Base-by-base conservation (phyloP, 2,888 invertebrate species). In the Conus canariensis region DNA sequence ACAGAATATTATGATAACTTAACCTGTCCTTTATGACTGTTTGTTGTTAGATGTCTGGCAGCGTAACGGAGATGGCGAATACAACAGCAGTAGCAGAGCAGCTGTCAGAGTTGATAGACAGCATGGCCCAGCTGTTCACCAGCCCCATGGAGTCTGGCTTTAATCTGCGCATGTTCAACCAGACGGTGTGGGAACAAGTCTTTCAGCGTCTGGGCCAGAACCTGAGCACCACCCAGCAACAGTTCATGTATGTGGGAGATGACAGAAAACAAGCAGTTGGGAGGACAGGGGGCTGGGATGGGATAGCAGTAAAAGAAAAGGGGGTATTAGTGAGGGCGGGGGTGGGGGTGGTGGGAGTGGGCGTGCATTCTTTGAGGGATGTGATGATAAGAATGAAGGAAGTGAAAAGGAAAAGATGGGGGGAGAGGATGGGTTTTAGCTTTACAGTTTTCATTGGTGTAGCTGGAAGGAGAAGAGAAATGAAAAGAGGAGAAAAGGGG, bases 131-230 rank as follows among this genome's bases (percentile, higher is more conserved):
- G 0, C 70, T 88, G 22, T 45, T 87, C 59, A 64, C 89, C 25
- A 14, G 58, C 16, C 60, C 87, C n/a, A 25, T 59, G 45, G 83
- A 85, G 56, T 56, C 56, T 30, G 74, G 74, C 14, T 56, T 59
- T 67, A 80, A 87, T 59, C 70, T 87, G 70, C 83, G 90, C 8
- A 16, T 91, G 10, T 87, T 91, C 67, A 92, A 92, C 80, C 85
- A 56, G 45, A 83, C 90, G 0, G 80, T 91, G 14, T 92, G 91
- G 91, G 88, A 89, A 67, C 88, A 74, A 16, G 90, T 90, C 45
- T 90, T 90, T 22, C 59, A 87, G 12, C 74, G 87, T 22, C 90
- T 90, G 14, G 90, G 87, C n/a, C 16, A 56, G n/a, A 19, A 87
- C 70, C 82, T 87, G 12, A 87, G 82, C 80, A 67, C 25, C 22